phyloP scores from a whole-genome alignment of 2,888 invertebrate genomes.

The Epinotia ramella region DNA sequence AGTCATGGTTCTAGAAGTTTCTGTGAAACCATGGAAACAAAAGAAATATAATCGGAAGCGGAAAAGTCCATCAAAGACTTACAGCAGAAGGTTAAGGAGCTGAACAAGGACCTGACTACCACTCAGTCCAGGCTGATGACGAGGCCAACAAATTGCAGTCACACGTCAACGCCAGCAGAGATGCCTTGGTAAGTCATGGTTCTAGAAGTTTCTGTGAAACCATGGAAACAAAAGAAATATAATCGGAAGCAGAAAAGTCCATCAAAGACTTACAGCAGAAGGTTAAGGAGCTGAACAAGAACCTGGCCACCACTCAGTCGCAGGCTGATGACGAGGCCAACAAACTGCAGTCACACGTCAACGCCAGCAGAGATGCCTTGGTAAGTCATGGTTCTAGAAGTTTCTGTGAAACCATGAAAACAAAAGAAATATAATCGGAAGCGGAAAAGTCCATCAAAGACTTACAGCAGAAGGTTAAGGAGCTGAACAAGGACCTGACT shows the following conservation, averaged over 20 bases:
- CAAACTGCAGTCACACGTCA: slow-evolving; percentile 68
- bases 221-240: slow-evolving; percentile 65
- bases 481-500: slow-evolving; percentile 65
- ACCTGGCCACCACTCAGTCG: slow-evolving; percentile 66
- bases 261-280: slow-evolving; percentile 64
- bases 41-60: slow-evolving; percentile 65
- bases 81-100: slow-evolving; percentile 64
- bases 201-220: too few relatives aligned
- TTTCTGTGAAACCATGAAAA: slow-evolving; percentile 55
- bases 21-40: slow-evolving; percentile 59
- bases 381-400: slow-evolving; percentile 55
- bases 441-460: slow-evolving; percentile 64
- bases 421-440: slow-evolving; percentile 64
- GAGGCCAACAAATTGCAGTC: slow-evolving; percentile 74
- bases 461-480: slow-evolving; percentile 67
- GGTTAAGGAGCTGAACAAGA: slow-evolving; percentile 64
- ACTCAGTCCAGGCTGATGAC: slow-evolving; percentile 67
- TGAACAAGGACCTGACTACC: slow-evolving; percentile 68
- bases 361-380: slow-evolving; percentile 71
- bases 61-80: slow-evolving; percentile 64
- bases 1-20: slow-evolving; percentile 44
- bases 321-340: slow-evolving; percentile 73
- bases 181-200: slow-evolving; percentile 65
- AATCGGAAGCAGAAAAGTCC: slow-evolving; percentile 67
- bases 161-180: slow-evolving; percentile 70